A percentile compares a stretch with the other conserved stretches of the same genome.
phyloP scores from a whole-genome alignment of 2,113 vertebrate genomes.

The zebrafish (Danio rerio) region GRCz12tu NC_133179.1:1959501-1960000 shows the following conservation, averaged over 20 bases:
- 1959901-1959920: no score
- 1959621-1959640: constrained; percentile 62
- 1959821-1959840: constrained; percentile 80
- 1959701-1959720: constrained; percentile 83
- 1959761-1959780: constrained; percentile 86
- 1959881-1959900: no score
- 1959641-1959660: constrained; percentile 74
- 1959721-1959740: constrained; percentile 87
- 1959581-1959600: constrained; percentile 79
- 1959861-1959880: constrained; percentile 17
- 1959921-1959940: no score
- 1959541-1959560: constrained; percentile 83
- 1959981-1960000: no score
- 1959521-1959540: constrained; percentile 83
- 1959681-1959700: constrained; percentile 81
- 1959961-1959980: no score
- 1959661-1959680: constrained; percentile 83
- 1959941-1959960: no score
- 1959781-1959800: constrained; percentile 95
- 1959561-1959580: constrained; percentile 80
- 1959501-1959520: background rate
- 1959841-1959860: constrained; percentile 88
- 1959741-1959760: constrained; percentile 87
- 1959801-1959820: constrained; percentile 90
- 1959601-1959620: constrained; percentile 82